Evolutionary conservation across 2,113 vertebrate species (phyloP).

Genomic region (Carassius auratus): DNA sequence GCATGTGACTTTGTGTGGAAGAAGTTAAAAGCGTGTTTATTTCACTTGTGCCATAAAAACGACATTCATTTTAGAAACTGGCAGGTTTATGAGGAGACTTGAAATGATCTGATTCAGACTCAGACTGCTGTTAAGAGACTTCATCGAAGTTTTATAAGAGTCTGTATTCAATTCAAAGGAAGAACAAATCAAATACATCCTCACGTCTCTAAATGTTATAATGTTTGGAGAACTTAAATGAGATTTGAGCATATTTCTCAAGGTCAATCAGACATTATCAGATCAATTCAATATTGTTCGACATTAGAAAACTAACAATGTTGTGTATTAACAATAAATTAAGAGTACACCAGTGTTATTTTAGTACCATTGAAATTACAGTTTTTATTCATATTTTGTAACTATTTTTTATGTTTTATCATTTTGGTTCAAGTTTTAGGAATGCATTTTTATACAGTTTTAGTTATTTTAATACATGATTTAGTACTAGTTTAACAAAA

Average conservation of each 20-base stretch:
- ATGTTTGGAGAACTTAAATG: background rate
- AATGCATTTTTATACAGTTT: no score
- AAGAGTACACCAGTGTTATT: no score
- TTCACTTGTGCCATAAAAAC: background rate
- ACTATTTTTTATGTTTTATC: no score
- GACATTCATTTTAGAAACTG: background rate
- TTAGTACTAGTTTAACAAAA: background rate
- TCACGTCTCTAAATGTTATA: constrained; percentile 65
- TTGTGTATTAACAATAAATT: background rate
- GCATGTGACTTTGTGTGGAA: background rate
- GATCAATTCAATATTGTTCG: background rate
- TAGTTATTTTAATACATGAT: no score
- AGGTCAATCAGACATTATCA: constrained; percentile 59
- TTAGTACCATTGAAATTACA: no score
- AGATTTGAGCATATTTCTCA: constrained; percentile 66
- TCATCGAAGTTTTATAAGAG: constrained; percentile 13
- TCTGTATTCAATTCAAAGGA: constrained; percentile 23
- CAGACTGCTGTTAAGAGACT: constrained; percentile 15
- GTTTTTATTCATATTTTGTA: no score
- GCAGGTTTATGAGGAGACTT: constrained; percentile 40
- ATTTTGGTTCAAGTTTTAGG: no score
- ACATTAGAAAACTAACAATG: background rate
- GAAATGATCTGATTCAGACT: background rate
- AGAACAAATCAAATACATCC: constrained; percentile 66
- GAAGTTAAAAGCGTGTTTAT: background rate